These are phyloP conservation scores for Drosophila tripunctata DNA, from an alignment of 2,888 invertebrate species.

Conservation along the genomic window DNA sequence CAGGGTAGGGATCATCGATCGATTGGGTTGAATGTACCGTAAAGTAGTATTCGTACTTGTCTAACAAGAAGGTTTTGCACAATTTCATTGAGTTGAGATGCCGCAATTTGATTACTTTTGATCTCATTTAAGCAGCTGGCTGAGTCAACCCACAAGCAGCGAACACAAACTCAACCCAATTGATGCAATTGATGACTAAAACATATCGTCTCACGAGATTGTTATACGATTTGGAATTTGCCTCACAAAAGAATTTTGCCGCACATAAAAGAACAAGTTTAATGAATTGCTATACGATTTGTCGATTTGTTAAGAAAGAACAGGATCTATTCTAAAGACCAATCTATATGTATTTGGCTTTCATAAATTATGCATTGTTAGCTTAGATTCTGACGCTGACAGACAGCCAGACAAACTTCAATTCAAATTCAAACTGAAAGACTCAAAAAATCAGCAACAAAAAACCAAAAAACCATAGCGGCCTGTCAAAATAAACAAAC, in stretches of 20 bases:
- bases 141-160: conserved; percentile 30
- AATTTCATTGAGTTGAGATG: conserved; percentile 21
- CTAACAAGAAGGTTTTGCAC: conserved; percentile 29
- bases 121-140: conserved; percentile 35
- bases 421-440: conserved; percentile 10
- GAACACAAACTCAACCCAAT: conserved; percentile 13
- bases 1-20: conserved; percentile 18
- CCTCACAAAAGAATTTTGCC: conserved; percentile 53
- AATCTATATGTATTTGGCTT: conserved; percentile 7
- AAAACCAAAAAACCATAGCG: conserved; percentile 41
- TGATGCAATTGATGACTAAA: conserved; percentile 43
- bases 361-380: conserved; percentile 65
- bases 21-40: conserved; percentile 28
- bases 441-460: no score
- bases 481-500: conserved; percentile 53
- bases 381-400: conserved; percentile 9
- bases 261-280: conserved; percentile 37
- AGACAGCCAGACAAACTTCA: conserved; percentile 2
- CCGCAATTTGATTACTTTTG: conserved; percentile 15
- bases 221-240: conserved; percentile 26
- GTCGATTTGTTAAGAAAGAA: conserved; percentile 21
- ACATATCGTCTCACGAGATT: not conserved
- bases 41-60: not conserved
- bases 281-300: conserved; percentile 21
- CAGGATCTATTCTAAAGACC: conserved; percentile 42